Base-by-base conservation (phyloP, 2,797 vertebrate species). In the Lateolabrax maculatus region DNA sequence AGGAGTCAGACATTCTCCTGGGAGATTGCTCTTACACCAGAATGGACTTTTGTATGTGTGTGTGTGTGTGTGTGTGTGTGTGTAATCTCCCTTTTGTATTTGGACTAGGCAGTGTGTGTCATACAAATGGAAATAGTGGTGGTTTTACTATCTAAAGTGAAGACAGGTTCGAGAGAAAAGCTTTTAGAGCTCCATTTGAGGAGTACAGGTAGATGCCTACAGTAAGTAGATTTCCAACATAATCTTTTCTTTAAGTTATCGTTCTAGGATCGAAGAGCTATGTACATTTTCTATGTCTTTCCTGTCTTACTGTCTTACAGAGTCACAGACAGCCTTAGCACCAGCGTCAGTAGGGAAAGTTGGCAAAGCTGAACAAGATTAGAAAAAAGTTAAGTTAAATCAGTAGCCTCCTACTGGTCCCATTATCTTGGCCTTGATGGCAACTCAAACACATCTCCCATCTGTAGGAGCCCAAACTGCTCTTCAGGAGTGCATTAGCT, bases 401-500 rank as follows among this genome's bases (percentile, higher is more conserved):
- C 73, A 71, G 62, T 29, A 15, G 53, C 66, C 41, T 83, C 85
- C 81, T 79, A 23, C 81, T 41, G 69, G 68, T 74, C 34, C 77
- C n/a, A 78, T 90, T 83, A 82, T 81, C 75, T 66, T 11, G 48
- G 62, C 71, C 74, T 80, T 80, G 79, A 89, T 86, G 75, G 71
- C 53, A 51, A 23, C 52, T 81, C 65, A 77, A 69, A 81, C 81
- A 77, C 76, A 72, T 61, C 34, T 31, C 49, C 31, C 25, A 57
- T 53, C 64, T 55, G 61, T 8, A 39, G 79, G 74, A 72, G 84
- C 80, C 69, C 70, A 46, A 64, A 36, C 68, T 29, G 80, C 85
- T 83, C 78, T 74, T 77, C 74, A 80, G 79, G 49, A 90, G 86
- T 86, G 87, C 90, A 93, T 93, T 95, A 90, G 77, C 86, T 48